Evolutionary conservation across 64 coral and sea anemone species (phyloP), one percentile per base, ranked within the genome.

Genomic region (Montipora cactus): DNA sequence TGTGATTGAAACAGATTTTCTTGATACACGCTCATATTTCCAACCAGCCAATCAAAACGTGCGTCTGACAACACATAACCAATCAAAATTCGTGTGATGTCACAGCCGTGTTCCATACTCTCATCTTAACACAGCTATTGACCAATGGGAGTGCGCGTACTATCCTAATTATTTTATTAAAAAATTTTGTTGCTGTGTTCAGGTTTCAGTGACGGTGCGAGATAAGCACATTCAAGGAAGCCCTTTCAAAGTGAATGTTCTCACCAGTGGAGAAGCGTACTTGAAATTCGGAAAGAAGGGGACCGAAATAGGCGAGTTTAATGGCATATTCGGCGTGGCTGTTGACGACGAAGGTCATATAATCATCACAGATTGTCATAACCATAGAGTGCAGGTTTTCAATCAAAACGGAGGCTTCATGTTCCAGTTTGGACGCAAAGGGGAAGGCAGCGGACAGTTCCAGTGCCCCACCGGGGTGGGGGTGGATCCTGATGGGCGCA

Each of bases 191-290:
- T 76, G 11, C 53, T 77, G 2, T 44, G 70, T 62, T 79, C 11
- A 99, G 98, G 92, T 99, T 22, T 96, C 98, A 23, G 98, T 99
- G 44, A 96, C 95, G 16, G 95, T 99, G 25, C 98, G 95, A 77
- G 95, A 99, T 89, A 96, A 99, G 68, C 98, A 99, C 87, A 96
- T 99, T 10, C 98, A 99, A 90, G 98, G 98, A 79, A 99, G 98
- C 64, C 98, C 98, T 25, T 99, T 96, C 58, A 96, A 91, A 90
- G 98, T 99, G 0, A 96, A 99, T 19, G 98, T 96, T 7, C 88
- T 95, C 47, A 94, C 93, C 73, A 91, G 89, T 64, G 98, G 98
- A 3, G 98, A 96, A 83, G 87, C 95, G 2, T 96, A 94, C 69
- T 88, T 99, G 25, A 96, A 94, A 59, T 99, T 99, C 86, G 98